phyloP scores from a whole-genome alignment of 2,888 invertebrate genomes.

The Acronicta leporina region DNA sequence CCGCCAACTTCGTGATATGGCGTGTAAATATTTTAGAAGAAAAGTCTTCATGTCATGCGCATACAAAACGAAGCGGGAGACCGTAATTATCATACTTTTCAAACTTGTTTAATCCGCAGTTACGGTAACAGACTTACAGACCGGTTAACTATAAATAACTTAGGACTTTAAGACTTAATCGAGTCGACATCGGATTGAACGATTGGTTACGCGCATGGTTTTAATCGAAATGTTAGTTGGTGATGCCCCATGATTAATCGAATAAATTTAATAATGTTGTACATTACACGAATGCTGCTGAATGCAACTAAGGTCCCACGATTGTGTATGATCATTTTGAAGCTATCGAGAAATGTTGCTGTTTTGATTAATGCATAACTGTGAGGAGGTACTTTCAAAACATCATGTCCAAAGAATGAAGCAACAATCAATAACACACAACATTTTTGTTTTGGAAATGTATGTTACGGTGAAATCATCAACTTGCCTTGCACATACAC shows the following conservation, averaged over 20 bases:
- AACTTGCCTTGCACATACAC: neutral
- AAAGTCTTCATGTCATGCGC: conserved; percentile 7
- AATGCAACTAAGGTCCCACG: conserved; percentile 11
- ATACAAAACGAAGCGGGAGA: conserved; percentile 5
- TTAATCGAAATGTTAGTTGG: conserved; percentile 33
- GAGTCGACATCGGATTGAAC: conserved; percentile 45
- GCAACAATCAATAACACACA: conserved; percentile 25
- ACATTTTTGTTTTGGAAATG: conserved; percentile 31
- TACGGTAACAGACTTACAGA: conserved; percentile 62
- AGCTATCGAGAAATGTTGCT: conserved; percentile 9
- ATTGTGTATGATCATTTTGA: conserved; percentile 3
- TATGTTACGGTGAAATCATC: conserved; percentile 35
- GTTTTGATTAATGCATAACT: conserved; percentile 20
- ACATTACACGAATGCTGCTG: conserved; percentile 10
- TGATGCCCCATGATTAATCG: conserved; percentile 23
- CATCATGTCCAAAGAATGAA: conserved; percentile 25
- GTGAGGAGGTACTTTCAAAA: conserved; percentile 21
- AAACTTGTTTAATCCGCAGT: conserved; percentile 52
- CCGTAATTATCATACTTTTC: conserved; percentile 34
- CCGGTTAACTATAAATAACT: conserved; percentile 66
- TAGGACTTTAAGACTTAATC: conserved; percentile 43
- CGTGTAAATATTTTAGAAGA: conserved; percentile 14
- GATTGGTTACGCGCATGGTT: conserved; percentile 35
- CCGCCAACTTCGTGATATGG: conserved; percentile 17
- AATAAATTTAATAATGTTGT: conserved; percentile 27